Evolutionary conservation across 2,113 vertebrate genomes (phyloP).

Genomic region (Anarhynchus alexandrinus): DNA sequence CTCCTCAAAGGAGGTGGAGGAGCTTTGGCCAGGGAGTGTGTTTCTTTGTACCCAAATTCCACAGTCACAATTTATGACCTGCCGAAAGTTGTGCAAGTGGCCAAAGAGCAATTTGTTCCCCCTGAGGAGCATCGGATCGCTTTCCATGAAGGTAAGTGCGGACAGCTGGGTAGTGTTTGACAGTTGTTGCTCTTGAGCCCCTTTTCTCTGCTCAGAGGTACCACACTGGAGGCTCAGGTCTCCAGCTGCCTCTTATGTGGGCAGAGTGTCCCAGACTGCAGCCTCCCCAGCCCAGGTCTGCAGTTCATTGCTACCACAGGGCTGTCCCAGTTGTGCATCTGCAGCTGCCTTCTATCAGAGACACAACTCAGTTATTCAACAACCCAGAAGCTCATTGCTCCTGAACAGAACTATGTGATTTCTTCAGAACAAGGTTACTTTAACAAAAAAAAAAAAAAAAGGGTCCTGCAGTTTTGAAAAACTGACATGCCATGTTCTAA

Average conservation of each 20-base stretch:
- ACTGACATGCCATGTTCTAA: neutral
- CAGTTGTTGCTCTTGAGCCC: neutral
- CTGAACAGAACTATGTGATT: neutral
- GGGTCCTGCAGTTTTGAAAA: neutral
- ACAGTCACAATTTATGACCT: slow-evolving; percentile 84
- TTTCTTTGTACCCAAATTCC: slow-evolving; percentile 78
- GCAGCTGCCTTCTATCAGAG: neutral
- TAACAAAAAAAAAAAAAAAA: neutral
- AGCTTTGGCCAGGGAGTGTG: slow-evolving; percentile 80
- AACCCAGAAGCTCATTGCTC: neutral
- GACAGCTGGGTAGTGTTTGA: neutral
- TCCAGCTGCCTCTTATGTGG: neutral
- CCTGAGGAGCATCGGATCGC: slow-evolving; percentile 58
- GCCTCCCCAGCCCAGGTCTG: accelerated
- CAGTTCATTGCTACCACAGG: neutral
- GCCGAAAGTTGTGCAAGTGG: slow-evolving; percentile 75
- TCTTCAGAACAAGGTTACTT: neutral
- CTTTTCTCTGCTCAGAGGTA: neutral
- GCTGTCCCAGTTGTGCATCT: neutral
- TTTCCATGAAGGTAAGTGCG: slow-evolving; percentile 77
- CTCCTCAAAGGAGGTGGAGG: slow-evolving; percentile 82
- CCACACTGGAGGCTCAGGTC: neutral
- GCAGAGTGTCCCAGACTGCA: neutral
- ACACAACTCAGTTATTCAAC: neutral
- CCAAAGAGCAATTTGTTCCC: slow-evolving; percentile 73